A percentile compares a stretch with the other conserved stretches of the same genome.
These are phyloP conservation scores for Silurus asotus DNA, from an alignment of 2,113 vertebrate genomes.

Conservation along the genomic window DNA sequence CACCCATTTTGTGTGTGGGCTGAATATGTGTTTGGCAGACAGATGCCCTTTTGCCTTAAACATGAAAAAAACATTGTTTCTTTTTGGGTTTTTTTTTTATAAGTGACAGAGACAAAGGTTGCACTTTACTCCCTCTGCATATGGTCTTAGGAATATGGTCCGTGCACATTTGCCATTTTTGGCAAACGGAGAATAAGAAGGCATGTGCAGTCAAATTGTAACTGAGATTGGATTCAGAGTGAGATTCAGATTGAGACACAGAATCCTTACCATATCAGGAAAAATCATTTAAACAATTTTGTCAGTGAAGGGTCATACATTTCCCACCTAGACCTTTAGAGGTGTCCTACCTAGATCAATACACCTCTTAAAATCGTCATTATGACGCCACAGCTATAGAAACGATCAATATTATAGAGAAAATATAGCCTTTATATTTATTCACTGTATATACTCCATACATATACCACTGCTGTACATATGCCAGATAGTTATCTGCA, in stretches of 20 bases:
- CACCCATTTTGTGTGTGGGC: slow-evolving; percentile 25
- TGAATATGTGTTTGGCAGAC: slow-evolving; percentile 26
- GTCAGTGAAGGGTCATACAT: too few relatives aligned
- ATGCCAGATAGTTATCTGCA: too few relatives aligned
- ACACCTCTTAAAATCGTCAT: too few relatives aligned
- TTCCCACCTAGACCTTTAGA: too few relatives aligned
- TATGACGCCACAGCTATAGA: too few relatives aligned
- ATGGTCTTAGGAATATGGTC: background rate
- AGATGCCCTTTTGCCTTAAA: slow-evolving; percentile 39
- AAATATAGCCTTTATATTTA: too few relatives aligned
- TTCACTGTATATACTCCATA: too few relatives aligned
- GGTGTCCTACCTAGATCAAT: too few relatives aligned
- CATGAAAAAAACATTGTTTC: background rate
- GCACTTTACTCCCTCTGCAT: slow-evolving; percentile 6
- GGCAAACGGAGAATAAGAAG: background rate
- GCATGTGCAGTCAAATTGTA: background rate
- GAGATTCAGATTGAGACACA: background rate
- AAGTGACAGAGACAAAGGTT: slow-evolving; percentile 28
- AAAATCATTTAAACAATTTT: too few relatives aligned
- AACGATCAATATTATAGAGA: too few relatives aligned
- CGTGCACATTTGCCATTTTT: background rate
- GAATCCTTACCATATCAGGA: background rate
- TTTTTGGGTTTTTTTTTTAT: slow-evolving; percentile 12
- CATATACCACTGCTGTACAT: too few relatives aligned
- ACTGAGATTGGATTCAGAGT: background rate